A percentile compares a stretch with the other conserved stretches of the same genome.
Evolutionary conservation across 2,888 invertebrate species (phyloP).

Genomic region (Polyommatus iphigenia): DNA sequence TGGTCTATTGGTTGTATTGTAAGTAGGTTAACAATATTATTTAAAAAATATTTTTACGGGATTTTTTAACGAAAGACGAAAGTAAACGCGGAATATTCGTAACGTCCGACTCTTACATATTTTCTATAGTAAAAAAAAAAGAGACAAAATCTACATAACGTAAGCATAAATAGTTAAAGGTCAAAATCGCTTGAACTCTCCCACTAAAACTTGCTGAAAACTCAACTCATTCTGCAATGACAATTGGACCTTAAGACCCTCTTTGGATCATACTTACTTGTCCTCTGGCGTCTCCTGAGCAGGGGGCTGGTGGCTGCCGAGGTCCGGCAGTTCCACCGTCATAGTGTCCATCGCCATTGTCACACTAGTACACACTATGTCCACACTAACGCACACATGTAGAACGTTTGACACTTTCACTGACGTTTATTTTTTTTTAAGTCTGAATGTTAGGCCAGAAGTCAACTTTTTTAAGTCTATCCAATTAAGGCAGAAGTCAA

Average conservation of each 20-base stretch:
- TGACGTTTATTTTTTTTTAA: slow-evolving; percentile 26
- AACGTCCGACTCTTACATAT: too few relatives aligned
- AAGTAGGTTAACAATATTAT: too few relatives aligned
- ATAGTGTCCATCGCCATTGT: slow-evolving; percentile 77
- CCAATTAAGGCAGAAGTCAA: neutral
- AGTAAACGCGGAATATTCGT: too few relatives aligned
- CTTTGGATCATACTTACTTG: slow-evolving; percentile 60
- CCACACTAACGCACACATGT: slow-evolving; percentile 48
- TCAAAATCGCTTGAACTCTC: neutral
- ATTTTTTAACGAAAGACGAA: too few relatives aligned
- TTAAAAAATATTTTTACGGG: too few relatives aligned
- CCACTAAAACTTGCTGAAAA: neutral
- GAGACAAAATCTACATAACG: neutral
- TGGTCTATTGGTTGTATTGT: too few relatives aligned
- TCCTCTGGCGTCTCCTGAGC: slow-evolving; percentile 73
- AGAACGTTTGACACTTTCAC: slow-evolving; percentile 26
- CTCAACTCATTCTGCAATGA: neutral
- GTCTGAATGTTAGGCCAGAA: neutral
- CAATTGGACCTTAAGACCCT: neutral
- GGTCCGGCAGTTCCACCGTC: slow-evolving; percentile 75
- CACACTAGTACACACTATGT: slow-evolving; percentile 41
- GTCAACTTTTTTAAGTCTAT: neutral
- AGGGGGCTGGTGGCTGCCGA: slow-evolving; percentile 61
- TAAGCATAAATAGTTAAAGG: neutral
- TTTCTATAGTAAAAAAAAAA: too few relatives aligned